These are phyloP conservation scores for Deilephila porcellus DNA, from an alignment of 2,888 invertebrate species.

Conservation along the genomic window DNA sequence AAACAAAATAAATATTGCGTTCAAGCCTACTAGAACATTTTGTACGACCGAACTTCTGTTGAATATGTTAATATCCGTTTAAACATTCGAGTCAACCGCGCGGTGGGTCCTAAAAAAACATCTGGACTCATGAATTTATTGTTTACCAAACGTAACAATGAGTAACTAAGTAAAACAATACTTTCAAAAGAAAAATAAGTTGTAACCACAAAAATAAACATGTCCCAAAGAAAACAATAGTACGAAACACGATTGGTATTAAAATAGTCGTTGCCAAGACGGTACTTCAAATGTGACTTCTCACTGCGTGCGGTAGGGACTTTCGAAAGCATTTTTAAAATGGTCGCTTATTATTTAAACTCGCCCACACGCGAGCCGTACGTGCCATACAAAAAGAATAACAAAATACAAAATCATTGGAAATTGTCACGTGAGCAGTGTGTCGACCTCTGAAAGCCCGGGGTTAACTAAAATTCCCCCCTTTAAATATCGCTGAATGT, in stretches of 20 bases:
- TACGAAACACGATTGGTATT: conserved; percentile 63
- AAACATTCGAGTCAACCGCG: conserved; percentile 17
- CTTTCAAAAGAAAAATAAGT: conserved; percentile 51
- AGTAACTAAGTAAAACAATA: conserved; percentile 49
- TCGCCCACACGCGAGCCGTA: conserved; percentile 74
- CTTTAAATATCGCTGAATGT: conserved; percentile 43
- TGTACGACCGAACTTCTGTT: conserved; percentile 1
- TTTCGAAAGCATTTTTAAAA: conserved; percentile 67
- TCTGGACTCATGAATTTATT: conserved; percentile 23
- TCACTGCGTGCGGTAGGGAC: conserved; percentile 77
- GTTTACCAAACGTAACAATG: conserved; percentile 40
- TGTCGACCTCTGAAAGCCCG: conserved; percentile 39
- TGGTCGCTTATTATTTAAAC: conserved; percentile 69
- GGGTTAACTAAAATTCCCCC: conserved; percentile 38
- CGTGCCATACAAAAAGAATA: conserved; percentile 62
- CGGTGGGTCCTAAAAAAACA: conserved; percentile 26
- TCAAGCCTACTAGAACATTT: neutral
- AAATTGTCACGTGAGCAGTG: conserved; percentile 59
- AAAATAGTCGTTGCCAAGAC: conserved; percentile 71
- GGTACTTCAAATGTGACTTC: conserved; percentile 73
- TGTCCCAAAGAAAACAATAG: conserved; percentile 79
- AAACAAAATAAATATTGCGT: neutral
- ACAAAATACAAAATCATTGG: conserved; percentile 52
- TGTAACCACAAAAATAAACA: conserved; percentile 64
- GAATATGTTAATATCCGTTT: conserved; percentile 21